Conservation (phyloP, 2,888 invertebrate genomes). For the Lycaena phlaeas region DNA sequence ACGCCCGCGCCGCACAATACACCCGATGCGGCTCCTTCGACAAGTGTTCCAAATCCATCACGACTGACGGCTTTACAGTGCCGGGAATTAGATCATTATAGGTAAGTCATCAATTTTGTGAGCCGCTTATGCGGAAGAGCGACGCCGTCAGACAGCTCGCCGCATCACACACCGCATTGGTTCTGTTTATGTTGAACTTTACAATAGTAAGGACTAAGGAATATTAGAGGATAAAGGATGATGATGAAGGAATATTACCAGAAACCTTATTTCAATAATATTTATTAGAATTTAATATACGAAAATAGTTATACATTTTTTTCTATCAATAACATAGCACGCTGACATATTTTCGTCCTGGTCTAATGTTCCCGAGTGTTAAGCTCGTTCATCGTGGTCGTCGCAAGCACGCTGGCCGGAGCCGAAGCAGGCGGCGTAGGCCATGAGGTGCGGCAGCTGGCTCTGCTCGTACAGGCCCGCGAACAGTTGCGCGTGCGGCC, state of each 20-base stretch:
- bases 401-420: constrained; percentile 51
- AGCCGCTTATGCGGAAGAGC: not conserved
- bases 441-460: constrained; percentile 82
- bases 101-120: constrained; percentile 10
- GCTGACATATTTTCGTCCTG: too few relatives aligned
- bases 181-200: not conserved
- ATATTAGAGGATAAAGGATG: too few relatives aligned
- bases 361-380: too few relatives aligned
- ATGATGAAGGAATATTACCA: too few relatives aligned
- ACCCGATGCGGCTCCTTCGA: constrained; percentile 9
- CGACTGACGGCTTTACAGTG: constrained; percentile 3
- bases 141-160: not conserved
- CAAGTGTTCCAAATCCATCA: constrained; percentile 9
- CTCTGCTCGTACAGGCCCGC: constrained; percentile 84
- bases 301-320: too few relatives aligned
- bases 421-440: constrained; percentile 80
- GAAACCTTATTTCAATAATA: too few relatives aligned
- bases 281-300: too few relatives aligned
- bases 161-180: not conserved
- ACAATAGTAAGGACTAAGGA: too few relatives aligned
- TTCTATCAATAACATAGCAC: too few relatives aligned
- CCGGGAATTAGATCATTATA: constrained; percentile 7
- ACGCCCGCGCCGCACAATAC: constrained; percentile 4
- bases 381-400: not conserved
- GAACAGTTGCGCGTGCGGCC: constrained; percentile 81